phyloP scores from a whole-genome alignment of 1,140 invertebrate species.

The Trichonephila clavata region DNA sequence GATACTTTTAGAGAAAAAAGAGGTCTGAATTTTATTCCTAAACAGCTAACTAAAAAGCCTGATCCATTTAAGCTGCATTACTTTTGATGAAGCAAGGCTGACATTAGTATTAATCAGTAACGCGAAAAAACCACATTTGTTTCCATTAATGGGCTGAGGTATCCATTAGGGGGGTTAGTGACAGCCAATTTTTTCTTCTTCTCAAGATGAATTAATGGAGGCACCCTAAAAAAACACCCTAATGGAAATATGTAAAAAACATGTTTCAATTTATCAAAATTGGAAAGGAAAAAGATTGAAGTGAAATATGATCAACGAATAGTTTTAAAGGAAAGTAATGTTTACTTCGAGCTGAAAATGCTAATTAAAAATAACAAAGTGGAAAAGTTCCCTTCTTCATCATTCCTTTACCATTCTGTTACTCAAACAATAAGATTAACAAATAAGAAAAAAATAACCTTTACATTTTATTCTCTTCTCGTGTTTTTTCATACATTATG shows the following conservation, averaged over 20 bases:
- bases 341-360: too few relatives aligned
- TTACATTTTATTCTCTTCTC: too few relatives aligned
- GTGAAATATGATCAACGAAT: background rate
- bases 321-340: too few relatives aligned
- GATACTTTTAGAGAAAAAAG: background rate
- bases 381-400: too few relatives aligned
- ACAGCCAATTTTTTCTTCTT: background rate
- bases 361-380: too few relatives aligned
- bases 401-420: too few relatives aligned
- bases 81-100: background rate
- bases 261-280: background rate
- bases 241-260: slow-evolving; percentile 16
- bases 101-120: background rate
- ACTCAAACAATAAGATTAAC: too few relatives aligned
- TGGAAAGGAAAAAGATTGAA: background rate
- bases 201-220: background rate
- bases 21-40: background rate
- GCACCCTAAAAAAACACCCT: background rate
- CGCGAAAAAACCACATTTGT: background rate
- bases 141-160: background rate
- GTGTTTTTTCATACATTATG: too few relatives aligned
- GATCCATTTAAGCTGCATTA: background rate
- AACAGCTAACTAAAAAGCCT: background rate
- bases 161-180: background rate
- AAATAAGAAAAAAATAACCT: too few relatives aligned